Evolutionary conservation across 2,797 vertebrate species (phyloP), one percentile per base, ranked within the genome.

Genomic region (Mormyrops attenuatus): DNA sequence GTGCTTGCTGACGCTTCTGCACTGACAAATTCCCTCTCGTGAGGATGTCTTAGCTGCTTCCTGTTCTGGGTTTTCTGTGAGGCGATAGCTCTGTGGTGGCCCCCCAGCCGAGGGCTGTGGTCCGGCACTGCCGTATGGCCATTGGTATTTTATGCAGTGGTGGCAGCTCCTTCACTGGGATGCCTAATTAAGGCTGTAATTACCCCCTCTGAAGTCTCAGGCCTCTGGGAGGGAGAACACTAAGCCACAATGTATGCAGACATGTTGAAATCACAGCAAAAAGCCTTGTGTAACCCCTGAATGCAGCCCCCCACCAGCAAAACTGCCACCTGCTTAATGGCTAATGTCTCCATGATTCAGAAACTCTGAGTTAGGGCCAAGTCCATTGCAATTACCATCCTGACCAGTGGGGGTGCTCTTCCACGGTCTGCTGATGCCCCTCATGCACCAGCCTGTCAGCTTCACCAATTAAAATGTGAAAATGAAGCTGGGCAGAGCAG

Each of bases 381-480:
- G 91, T 92, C 93, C 9, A 22, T 93, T 93, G 95, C 93, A 95
- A 95, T 96, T 95, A 95, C 93, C 93, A 92, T 93, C 94, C 92
- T 95, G 93, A 93, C 93, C 93, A 93, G 89, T 11, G 80, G 93
- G 80, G 93, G 90, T 90, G 20, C 84, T 90, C 53, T 57, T 34
- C 50, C 26, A 8, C 26, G 91, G 93, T 93, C 90, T 87, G 94
- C 93, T 92, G 90, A 87, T 85, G 84, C 91, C 94, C 90, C 92
- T 90, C 89, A 92, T 92, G 93, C 92, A 90, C 90, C 85, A 77
- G 88, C 92, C 89, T 89, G 85, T 91, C 93, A 93, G 93, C 88
- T 84, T 93, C 92, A 49, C 95, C 95, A 95, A 96, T 96, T 96
- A 95, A 95, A 96, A 95, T 92, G 94, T 95, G 94, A 94, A 94